Base-by-base conservation (phyloP, 2,797 vertebrate species). In the Coilia nasus region DNA sequence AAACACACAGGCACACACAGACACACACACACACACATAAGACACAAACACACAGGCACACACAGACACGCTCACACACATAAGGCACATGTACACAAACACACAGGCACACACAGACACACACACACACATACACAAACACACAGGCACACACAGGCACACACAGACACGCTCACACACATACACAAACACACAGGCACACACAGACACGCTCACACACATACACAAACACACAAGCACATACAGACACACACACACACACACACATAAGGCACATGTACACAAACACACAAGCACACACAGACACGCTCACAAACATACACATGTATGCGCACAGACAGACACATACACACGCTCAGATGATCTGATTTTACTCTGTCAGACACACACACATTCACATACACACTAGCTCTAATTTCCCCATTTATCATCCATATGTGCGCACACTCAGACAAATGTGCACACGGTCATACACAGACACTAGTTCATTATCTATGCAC, bases 391-490 rank as follows among this genome's bases (percentile, higher is more conserved):
- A 71, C 28, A 31, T 28, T 28, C 25, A 4, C 14, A 17, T 15
- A 44, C 31, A 78, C 17, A 5, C 35, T 41, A 21, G 31, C 35
- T 78, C 35, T 78, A 78, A 44, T 78, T 78, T 44, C 17, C 19
- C 71, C 35, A 78, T 78, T 17, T 78, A 78, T 78, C 71, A 78
- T 78, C 35, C 19, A 41, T 17, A 78, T 21, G 71, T 31, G 19
- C 41, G 31, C 31, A 21, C 28, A 35, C 67, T 6, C 62, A 64
- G 14, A 75, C 31, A 21, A 41, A 41, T 21, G 71, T 44, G 71
- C 35, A 44, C 71, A 78, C 71, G 25, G 28, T 28, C 28, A 17
- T 31, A 75, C 25, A 71, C 64, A 78, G 71, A 78, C 71, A 44
- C 71, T 21, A 78, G 35, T 31, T 41, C 31, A 78, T 78, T 78